Evolutionary conservation across 2,888 invertebrate species (phyloP).

Genomic region (Hydraecia micacea): DNA sequence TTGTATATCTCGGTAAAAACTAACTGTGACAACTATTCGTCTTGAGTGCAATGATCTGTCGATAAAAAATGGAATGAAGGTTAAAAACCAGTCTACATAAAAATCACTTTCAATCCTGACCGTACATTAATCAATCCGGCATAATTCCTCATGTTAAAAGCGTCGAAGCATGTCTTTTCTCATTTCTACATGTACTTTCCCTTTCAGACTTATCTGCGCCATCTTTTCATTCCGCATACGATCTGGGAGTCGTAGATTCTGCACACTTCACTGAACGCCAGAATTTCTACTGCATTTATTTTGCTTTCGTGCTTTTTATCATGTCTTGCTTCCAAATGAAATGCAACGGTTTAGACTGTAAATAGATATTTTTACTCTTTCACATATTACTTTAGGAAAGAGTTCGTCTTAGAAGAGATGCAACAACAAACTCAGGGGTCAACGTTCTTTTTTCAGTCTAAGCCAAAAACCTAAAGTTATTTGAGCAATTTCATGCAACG

Average conservation of each 20-base stretch:
- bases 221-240: constrained; percentile 62
- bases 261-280: constrained; percentile 58
- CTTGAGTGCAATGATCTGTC: neutral
- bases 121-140: constrained; percentile 17
- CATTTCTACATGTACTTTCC: constrained; percentile 56
- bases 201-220: constrained; percentile 60
- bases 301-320: constrained; percentile 53
- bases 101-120: neutral
- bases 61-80: neutral
- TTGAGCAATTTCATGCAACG: neutral
- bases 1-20: neutral
- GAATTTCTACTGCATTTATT: constrained; percentile 55
- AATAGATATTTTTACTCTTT: constrained; percentile 26
- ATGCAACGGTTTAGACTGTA: constrained; percentile 38
- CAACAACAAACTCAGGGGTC: neutral
- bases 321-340: constrained; percentile 38
- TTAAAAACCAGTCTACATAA: neutral
- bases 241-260: constrained; percentile 56
- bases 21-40: neutral
- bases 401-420: neutral
- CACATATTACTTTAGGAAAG: neutral
- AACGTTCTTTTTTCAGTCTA: neutral
- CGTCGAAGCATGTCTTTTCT: constrained; percentile 52
- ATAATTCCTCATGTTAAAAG: constrained; percentile 23
- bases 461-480: neutral